Evolutionary conservation across 2,797 vertebrate species (phyloP), one percentile per base, ranked within the genome.

Genomic region (Sebastes steindachneri): DNA sequence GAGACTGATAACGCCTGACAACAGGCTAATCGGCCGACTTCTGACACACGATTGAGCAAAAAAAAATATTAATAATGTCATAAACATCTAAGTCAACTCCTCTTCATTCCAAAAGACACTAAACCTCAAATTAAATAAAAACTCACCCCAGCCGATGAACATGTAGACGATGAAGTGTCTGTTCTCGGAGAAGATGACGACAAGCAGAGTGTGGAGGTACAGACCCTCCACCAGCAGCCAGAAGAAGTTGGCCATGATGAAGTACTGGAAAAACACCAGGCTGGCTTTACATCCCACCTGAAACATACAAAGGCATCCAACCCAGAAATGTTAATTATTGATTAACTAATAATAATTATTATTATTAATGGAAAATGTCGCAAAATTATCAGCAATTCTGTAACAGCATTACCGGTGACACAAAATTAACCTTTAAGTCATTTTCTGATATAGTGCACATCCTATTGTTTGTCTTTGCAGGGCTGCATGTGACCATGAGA

Each of bases 191-290:
- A 97, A 97, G 86, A 97, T 95, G 70, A 96, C 93, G 71, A 96
- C 90, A 29, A 99, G 96, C 31, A 99, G 96, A 0, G 96, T 97
- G 93, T 97, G 97, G 19, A 99, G 97, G 91, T 98, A 97, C 62
- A 99, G 94, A 23, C 97, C 98, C 93, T 98, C 98, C 76, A 97
- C 97, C 86, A 99, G 94, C 76, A 99, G 96, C 98, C 98, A 99
- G 95, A 96, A 98, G 94, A 98, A 98, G 90, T 99, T 99, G 55
- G 97, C 97, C 96, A 96, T 97, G 88, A 97, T 95, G 90, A 97
- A 97, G 76, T 98, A 98, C 48, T 99, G 97, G 91, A 98, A 97
- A 77, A 98, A 94, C 19, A 97, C 96, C 92, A 99, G 89, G 83
- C 96, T 97, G 90, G 95, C 95, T 93, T 97, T 97, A 94, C 98